A percentile compares a stretch with the other conserved stretches of the same genome.
These are phyloP conservation scores for Norana najaformis DNA, from an alignment of 2,888 invertebrate species.

Conservation along the genomic window DNA sequence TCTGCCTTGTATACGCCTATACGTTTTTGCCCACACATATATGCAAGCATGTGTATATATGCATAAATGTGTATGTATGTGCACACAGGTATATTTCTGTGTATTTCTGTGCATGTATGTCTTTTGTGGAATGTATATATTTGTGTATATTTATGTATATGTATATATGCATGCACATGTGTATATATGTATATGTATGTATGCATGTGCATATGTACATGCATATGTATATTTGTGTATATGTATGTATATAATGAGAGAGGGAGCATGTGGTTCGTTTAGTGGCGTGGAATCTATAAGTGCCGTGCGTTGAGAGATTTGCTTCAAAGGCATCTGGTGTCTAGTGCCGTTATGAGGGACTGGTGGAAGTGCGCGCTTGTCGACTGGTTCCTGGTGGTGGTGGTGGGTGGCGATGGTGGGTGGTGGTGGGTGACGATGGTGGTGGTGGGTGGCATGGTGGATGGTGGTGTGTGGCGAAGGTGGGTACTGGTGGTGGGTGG, in stretches of 20 bases:
- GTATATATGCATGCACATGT: too few relatives aligned
- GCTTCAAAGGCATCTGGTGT: constrained; percentile 13
- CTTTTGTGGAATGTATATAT: not conserved
- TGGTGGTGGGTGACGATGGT: not conserved
- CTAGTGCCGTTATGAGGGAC: not conserved
- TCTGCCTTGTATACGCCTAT: too few relatives aligned
- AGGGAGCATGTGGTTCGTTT: not conserved
- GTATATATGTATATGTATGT: too few relatives aligned
- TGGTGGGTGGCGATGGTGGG: not conserved
- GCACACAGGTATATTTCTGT: too few relatives aligned
- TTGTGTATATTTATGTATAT: not conserved
- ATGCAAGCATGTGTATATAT: too few relatives aligned
- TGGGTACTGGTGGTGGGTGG: too few relatives aligned
- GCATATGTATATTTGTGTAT: too few relatives aligned
- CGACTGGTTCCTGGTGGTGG: not conserved
- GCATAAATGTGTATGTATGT: too few relatives aligned
- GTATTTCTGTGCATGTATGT: not conserved
- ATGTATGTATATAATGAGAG: not conserved
- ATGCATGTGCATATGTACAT: too few relatives aligned
- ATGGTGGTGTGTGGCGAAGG: too few relatives aligned
- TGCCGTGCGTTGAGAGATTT: not conserved
- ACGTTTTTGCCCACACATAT: too few relatives aligned
- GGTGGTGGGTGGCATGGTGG: not conserved
- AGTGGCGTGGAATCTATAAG: constrained; percentile 13
- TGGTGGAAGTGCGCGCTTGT: not conserved